Base-by-base conservation (phyloP, 2,113 vertebrate genomes). In the Tupaia chinensis region DNA sequence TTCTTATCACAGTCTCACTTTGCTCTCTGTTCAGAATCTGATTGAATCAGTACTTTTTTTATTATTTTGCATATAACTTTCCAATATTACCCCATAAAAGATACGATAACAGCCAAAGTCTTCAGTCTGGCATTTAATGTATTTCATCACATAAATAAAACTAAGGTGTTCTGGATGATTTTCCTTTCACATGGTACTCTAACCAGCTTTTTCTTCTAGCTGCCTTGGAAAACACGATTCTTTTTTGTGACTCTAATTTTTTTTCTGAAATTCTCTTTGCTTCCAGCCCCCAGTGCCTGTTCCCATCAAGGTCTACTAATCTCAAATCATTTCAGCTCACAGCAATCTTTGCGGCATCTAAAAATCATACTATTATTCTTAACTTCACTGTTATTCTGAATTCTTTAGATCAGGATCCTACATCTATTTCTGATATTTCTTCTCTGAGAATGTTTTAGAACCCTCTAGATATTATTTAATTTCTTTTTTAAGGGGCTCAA, bases 91-190 rank as follows among this genome's bases (percentile, higher is more conserved):
- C 16, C 11, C 9, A 29, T 53, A 69, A 27, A 19, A 73, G 32
- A 91, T 61, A 91, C 10, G 60, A 56, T 87, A 87, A 63, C 72
- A 74, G 76, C 1, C 10, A 58, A 72, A 81, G 58, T 78, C 10
- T 63, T 69, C 56, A 72, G 29, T 4, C 3, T 87, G 54, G 1
- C 22, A 72, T 84, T 80, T 29, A 76, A 80, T 32, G 19, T 56
- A 89, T 89, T 95, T 92, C 4, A 25, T 60, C 95, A 58, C 3
- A 27, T 58, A 73, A 60, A 80, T 23, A 74, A 70, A 96, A 25
- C 15, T 34, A 86, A 68, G 29, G 13, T 29, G 9, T 60, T 79
- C n/a, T 86, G 10, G 76, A 7, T 85, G 20, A 79, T 81, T 89
- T 91, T 13, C 34, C 66, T 80, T 82, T 87, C 25, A 79, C 32